Evolutionary conservation across 2,888 invertebrate genomes (phyloP), one percentile per base, ranked within the genome.

Genomic region (Pycnomerus fuliginosus): DNA sequence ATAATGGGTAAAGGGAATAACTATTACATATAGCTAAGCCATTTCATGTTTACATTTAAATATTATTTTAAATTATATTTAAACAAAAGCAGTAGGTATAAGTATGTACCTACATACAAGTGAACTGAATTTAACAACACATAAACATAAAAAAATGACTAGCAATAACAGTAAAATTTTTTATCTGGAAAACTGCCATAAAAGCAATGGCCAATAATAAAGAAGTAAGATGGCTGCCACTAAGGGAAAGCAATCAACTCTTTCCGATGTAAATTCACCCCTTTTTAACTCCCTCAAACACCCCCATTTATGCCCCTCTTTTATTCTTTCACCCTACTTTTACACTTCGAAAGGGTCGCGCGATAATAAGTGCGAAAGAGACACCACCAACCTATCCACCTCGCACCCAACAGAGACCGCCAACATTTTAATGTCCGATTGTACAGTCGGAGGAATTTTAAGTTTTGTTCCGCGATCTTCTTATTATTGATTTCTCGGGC

Each of bases 271-370:
- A 46, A 46, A 70, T 71, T 69, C 68, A 58, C 63, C 63, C 65
- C 61, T 60, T 64, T 61, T 63, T 56, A 54, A 45, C 62, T 61
- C 63, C 64, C 62, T 61, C 64, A 58, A 61, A 58, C 61, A 59
- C 64, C 60, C 64, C 61, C 64, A 61, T 67, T 68, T 62, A 64
- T 64, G 64, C 68, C 68, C 68, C 69, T 69, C 68, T 69, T 68
- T 68, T 68, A 68, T 69, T 70, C 69, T 70, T 70, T 69, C 69
- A 69, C 69, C 70, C 70, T 70, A 70, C 70, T 70, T 70, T 70
- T 69, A 68, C 67, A 68, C 67, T 67, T 67, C 63, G 59, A 58
- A 65, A 62, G 63, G 64, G 61, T 55, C 45, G 35, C 44, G 41
- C 48, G 38, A 27, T 39, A 27, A 30, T 13, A 17, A 36, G 40